phyloP scores from a whole-genome alignment of 2,797 vertebrate species.

The Vespertilio murinus region DNA sequence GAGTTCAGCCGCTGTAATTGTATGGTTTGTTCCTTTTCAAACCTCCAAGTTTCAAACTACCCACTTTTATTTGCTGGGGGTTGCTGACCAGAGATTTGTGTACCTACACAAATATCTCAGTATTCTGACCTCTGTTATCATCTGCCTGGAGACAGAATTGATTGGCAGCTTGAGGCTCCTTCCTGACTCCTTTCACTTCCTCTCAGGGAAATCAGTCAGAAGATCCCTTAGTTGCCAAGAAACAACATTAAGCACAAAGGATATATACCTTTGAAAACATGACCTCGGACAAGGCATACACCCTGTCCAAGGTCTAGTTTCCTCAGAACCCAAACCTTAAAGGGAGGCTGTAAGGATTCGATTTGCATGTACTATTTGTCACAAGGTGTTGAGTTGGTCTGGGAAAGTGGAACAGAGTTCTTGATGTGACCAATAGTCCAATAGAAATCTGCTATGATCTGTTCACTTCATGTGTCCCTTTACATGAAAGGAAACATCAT shows the following conservation, averaged over 20 bases:
- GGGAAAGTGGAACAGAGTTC: background rate
- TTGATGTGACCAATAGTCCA: background rate
- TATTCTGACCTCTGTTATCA: background rate
- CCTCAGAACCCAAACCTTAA: background rate
- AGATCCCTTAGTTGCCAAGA: background rate
- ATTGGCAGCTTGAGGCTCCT: background rate
- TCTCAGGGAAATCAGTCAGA: background rate
- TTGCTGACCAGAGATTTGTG: background rate
- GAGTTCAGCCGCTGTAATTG: background rate
- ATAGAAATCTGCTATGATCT: background rate
- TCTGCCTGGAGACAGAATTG: background rate
- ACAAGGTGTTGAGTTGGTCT: background rate
- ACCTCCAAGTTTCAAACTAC: background rate
- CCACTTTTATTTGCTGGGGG: too few species aligned
- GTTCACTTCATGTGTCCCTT: constrained; percentile 25
- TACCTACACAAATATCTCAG: background rate
- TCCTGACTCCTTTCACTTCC: background rate
- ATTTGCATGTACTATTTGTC: background rate
- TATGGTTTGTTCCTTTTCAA: background rate
- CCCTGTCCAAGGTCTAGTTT: background rate
- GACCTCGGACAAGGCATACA: background rate
- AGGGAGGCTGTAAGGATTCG: background rate
- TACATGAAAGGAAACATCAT: background rate
- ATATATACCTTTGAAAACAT: background rate
- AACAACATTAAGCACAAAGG: too few species aligned